A percentile compares a stretch with the other conserved stretches of the same genome.
phyloP scores from a whole-genome alignment of 2,888 invertebrate species.

The Diplolepis rosae region DNA sequence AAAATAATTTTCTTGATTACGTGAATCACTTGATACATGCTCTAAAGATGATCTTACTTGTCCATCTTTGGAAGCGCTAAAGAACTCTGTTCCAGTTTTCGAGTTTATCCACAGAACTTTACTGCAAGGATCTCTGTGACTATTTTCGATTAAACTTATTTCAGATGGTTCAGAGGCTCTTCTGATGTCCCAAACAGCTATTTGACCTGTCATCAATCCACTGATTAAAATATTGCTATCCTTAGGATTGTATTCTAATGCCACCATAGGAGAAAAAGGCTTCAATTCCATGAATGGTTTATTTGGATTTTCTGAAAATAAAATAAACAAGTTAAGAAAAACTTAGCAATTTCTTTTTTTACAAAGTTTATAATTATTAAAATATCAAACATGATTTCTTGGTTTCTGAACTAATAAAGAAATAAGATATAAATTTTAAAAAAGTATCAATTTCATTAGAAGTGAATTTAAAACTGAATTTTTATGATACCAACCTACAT shows the following conservation, averaged over 20 bases:
- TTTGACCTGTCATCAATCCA: constrained; percentile 69
- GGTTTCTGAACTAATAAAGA: too few relatives aligned
- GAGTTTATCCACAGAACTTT: constrained; percentile 94
- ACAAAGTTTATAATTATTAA: too few relatives aligned
- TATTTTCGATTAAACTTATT: constrained; percentile 85
- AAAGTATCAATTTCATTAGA: neutral
- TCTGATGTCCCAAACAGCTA: constrained; percentile 89
- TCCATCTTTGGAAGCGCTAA: constrained; percentile 94
- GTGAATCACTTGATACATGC: too few relatives aligned
- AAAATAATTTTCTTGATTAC: too few relatives aligned
- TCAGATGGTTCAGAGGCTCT: constrained; percentile 88
- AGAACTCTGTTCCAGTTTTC: constrained; percentile 95
- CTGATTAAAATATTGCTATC: constrained; percentile 68
- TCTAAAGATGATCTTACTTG: constrained; percentile 78
- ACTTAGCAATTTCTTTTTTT: neutral
- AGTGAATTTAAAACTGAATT: neutral
- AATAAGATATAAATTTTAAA: neutral
- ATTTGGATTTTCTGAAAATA: constrained; percentile 70
- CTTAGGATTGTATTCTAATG: constrained; percentile 70
- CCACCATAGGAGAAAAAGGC: constrained; percentile 64
- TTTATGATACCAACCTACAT: constrained; percentile 73
- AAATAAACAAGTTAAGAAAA: too few relatives aligned
- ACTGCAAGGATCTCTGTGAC: constrained; percentile 91
- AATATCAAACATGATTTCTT: too few relatives aligned
- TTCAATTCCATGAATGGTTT: constrained; percentile 66